A percentile compares a stretch with the other conserved stretches of the same genome.
phyloP scores from a whole-genome alignment of 2,888 invertebrate species.

The Scaptomyza reducta region DNA sequence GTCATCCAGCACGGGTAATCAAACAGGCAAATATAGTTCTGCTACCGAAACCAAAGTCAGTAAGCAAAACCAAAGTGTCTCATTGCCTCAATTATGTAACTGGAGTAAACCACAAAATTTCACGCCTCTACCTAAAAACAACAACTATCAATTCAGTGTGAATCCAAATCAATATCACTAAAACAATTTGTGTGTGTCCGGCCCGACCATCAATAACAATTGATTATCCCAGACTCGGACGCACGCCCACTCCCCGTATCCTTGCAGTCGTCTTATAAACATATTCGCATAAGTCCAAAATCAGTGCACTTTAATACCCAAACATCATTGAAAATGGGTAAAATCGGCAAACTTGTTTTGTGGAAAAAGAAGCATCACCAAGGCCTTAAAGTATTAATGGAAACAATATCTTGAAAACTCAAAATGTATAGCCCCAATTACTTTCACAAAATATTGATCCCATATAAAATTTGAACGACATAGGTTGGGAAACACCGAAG shows the following conservation, averaged over 20 bases:
- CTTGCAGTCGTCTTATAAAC: neutral
- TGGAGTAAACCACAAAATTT: conserved; percentile 76
- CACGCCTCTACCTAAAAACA: conserved; percentile 55
- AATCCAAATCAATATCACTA: conserved; percentile 41
- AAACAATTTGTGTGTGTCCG: conserved; percentile 12
- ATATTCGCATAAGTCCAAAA: neutral
- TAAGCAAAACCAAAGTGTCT: conserved; percentile 90
- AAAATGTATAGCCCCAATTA: no score
- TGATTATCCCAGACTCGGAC: conserved; percentile 5
- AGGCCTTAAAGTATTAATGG: neutral
- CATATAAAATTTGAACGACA: no score
- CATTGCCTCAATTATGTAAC: conserved; percentile 69
- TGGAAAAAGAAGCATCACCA: neutral
- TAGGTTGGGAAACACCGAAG: no score
- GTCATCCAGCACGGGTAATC: conserved; percentile 81
- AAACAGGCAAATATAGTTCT: conserved; percentile 84
- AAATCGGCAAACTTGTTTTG: neutral
- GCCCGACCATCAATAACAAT: conserved; percentile 9
- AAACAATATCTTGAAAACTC: neutral
- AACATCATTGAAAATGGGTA: neutral
- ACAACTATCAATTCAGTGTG: conserved; percentile 23
- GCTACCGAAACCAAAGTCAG: conserved; percentile 97
- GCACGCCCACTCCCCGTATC: neutral
- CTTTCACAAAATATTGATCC: no score
- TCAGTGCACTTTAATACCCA: neutral